These are phyloP conservation scores for Psix sp. DNA, from an alignment of 1,140 invertebrate species.

Conservation along the genomic window DNA sequence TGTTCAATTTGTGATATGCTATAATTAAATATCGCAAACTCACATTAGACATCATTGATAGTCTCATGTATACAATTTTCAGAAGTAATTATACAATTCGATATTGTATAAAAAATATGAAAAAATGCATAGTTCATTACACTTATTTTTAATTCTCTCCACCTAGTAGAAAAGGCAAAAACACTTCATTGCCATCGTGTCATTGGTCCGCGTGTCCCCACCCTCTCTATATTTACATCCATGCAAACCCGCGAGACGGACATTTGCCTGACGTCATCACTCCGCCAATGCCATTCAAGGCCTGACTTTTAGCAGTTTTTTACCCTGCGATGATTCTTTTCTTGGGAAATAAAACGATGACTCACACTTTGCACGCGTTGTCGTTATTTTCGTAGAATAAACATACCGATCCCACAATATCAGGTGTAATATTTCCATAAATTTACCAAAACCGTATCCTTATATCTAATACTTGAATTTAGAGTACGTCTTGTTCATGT, in stretches of 20 bases:
- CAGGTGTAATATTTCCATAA: slow-evolving; percentile 37
- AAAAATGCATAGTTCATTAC: slow-evolving; percentile 18
- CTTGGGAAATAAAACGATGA: slow-evolving; percentile 50
- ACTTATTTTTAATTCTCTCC: slow-evolving; percentile 17
- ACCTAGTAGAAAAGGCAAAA: slow-evolving; percentile 4
- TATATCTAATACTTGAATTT: too few relatives aligned
- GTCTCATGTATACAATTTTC: too few relatives aligned
- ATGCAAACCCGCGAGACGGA: slow-evolving; percentile 35
- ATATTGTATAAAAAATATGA: too few relatives aligned
- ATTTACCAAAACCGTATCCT: slow-evolving; percentile 30
- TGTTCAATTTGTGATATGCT: too few relatives aligned
- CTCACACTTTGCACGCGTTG: slow-evolving; percentile 24
- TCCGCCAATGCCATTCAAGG: slow-evolving; percentile 37
- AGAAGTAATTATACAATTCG: too few relatives aligned
- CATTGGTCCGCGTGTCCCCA: slow-evolving; percentile 18
- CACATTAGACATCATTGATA: too few relatives aligned
- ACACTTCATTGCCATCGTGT: slow-evolving; percentile 1
- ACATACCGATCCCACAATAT: slow-evolving; percentile 22
- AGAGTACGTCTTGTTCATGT: too few relatives aligned
- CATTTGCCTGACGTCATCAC: slow-evolving; percentile 47
- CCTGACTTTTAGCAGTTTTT: slow-evolving; percentile 42
- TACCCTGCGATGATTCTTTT: slow-evolving; percentile 44
- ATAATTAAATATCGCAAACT: too few relatives aligned
- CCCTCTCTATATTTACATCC: slow-evolving; percentile 23
- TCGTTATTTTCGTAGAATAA: slow-evolving; percentile 37